Conservation (phyloP, 1,140 invertebrate genomes). For the Proctacanthus coquilletti region DNA sequence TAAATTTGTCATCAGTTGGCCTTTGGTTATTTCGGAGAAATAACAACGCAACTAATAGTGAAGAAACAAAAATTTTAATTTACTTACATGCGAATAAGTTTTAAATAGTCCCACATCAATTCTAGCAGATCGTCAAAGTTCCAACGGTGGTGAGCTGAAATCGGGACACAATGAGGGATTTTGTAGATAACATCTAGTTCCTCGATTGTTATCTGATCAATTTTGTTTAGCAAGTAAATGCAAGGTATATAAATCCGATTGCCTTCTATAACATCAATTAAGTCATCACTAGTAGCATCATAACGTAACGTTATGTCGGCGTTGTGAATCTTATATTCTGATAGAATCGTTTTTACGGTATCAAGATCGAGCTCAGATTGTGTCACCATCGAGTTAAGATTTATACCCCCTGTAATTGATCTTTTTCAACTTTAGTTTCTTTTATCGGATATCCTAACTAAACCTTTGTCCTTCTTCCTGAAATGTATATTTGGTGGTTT, state of each 20-base stretch:
- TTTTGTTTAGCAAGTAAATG: constrained; percentile 98
- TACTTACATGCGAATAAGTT: constrained; percentile 80
- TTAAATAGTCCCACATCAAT: constrained; percentile 98
- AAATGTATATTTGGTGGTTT: constrained; percentile 94
- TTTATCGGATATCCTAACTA: not conserved
- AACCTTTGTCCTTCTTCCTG: constrained; percentile 88
- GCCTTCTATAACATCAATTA: constrained; percentile 98
- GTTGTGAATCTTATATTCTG: constrained; percentile 98
- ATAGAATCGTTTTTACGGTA: constrained; percentile 88
- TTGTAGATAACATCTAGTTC: constrained; percentile 98
- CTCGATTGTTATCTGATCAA: constrained; percentile 91
- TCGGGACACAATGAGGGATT: constrained; percentile 97
- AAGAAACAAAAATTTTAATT: constrained; percentile 1
- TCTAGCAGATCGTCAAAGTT: constrained; percentile 99
- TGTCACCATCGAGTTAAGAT: constrained; percentile 72
- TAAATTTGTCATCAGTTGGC: no score
- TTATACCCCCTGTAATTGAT: constrained; percentile 41
- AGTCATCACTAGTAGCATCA: constrained; percentile 93
- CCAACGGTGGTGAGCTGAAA: constrained; percentile 99
- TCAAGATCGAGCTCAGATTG: constrained; percentile 94
- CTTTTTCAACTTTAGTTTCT: no score
- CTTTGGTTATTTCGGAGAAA: no score
- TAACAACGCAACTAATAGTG: no score
- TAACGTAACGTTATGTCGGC: constrained; percentile 89
- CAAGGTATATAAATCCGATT: constrained; percentile 96